phyloP scores from a whole-genome alignment of 1,140 invertebrate genomes.

The Heliconius hewitsoni region DNA sequence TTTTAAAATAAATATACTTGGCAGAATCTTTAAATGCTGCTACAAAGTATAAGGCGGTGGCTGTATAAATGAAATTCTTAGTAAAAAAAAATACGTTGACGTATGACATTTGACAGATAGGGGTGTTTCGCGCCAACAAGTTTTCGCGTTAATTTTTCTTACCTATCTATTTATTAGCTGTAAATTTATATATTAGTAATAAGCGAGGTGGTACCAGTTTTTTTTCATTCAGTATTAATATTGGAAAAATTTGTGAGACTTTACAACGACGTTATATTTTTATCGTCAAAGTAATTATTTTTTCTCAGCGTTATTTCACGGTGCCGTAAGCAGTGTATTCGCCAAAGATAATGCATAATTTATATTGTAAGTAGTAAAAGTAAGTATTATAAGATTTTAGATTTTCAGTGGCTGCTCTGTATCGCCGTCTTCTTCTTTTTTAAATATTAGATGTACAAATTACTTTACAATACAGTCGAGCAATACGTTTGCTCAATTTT shows the following conservation, averaged over 20 bases:
- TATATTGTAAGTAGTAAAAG: conserved; percentile 49
- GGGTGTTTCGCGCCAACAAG: conserved; percentile 3
- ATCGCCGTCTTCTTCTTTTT: conserved; percentile 31
- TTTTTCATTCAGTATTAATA: conserved; percentile 69
- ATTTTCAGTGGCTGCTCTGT: conserved; percentile 45
- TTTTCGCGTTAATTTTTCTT: conserved; percentile 54
- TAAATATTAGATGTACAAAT: conserved; percentile 19
- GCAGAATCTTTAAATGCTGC: neutral
- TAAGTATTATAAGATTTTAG: conserved; percentile 48
- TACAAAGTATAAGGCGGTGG: neutral
- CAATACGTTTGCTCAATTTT: conserved; percentile 38
- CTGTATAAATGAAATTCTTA: neutral
- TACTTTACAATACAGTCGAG: conserved; percentile 3
- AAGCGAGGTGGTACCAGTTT: conserved; percentile 67
- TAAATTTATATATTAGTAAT: conserved; percentile 50
- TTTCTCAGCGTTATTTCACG: conserved; percentile 54
- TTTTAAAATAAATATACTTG: neutral
- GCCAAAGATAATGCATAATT: conserved; percentile 81
- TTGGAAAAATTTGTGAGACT: conserved; percentile 74
- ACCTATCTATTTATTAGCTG: conserved; percentile 50
- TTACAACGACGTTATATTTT: conserved; percentile 77
- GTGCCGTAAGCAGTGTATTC: conserved; percentile 77
- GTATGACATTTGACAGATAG: conserved; percentile 1
- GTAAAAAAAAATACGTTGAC: conserved; percentile 4
- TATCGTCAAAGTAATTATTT: conserved; percentile 49